phyloP scores from a whole-genome alignment of 2,797 vertebrate genomes.

The Pseudotriccus pelzelni region DNA sequence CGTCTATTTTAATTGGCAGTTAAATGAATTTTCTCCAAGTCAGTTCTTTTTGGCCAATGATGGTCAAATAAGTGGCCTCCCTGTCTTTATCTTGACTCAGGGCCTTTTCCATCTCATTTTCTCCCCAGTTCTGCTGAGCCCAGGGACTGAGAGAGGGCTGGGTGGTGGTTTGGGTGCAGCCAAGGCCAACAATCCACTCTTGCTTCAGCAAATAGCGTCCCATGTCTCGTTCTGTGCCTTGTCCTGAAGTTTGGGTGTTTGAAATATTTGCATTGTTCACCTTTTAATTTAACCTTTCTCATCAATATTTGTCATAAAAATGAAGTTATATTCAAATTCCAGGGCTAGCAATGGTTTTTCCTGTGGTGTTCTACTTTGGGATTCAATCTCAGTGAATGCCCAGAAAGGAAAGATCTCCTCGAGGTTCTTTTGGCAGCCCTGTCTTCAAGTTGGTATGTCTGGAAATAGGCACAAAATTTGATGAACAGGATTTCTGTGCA shows the following conservation, averaged over 20 bases:
- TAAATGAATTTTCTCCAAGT: not conserved
- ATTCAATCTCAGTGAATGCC: not conserved
- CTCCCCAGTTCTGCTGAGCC: not conserved
- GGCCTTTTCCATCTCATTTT: not conserved
- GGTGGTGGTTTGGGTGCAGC: not conserved
- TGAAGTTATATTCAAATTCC: not conserved
- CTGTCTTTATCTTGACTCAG: not conserved
- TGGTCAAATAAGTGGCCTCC: not conserved
- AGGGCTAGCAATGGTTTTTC: not conserved
- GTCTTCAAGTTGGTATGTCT: not conserved
- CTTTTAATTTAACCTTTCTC: not conserved
- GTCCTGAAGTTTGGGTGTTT: not conserved
- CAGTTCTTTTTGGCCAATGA: not conserved
- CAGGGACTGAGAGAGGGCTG: not conserved
- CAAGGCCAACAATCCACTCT: not conserved
- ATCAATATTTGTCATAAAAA: not conserved
- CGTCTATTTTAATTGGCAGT: not conserved
- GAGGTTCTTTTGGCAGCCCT: not conserved
- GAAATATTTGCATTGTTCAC: not conserved
- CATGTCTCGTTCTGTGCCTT: accelerated
- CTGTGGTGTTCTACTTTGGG: not conserved
- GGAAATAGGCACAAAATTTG: not conserved
- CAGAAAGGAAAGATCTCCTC: not conserved
- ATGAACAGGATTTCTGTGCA: not conserved
- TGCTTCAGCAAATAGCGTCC: not conserved